These are phyloP conservation scores for Gnathonemus echidnorhynchus DNA, from an alignment of 2,113 vertebrate genomes.

Conservation along the genomic window DNA sequence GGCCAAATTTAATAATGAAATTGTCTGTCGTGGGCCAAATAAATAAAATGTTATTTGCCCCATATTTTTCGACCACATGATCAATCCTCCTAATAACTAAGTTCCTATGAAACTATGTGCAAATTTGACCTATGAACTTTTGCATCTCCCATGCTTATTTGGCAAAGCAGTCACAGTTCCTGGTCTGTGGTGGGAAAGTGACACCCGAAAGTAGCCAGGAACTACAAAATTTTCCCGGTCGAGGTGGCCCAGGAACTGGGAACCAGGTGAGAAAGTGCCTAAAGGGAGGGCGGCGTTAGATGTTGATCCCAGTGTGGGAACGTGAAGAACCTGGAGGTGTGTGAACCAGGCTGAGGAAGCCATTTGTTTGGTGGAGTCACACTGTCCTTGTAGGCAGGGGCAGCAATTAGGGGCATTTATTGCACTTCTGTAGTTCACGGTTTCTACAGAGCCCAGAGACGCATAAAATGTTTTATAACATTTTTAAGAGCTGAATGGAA, in stretches of 20 bases:
- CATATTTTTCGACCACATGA: not conserved
- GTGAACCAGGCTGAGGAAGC: not conserved
- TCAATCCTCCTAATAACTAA: not conserved
- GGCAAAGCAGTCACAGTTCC: not conserved
- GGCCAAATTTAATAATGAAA: not conserved
- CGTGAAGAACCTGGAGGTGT: not conserved
- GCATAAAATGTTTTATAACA: not conserved
- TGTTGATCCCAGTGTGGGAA: not conserved
- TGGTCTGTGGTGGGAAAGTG: not conserved
- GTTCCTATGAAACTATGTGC: not conserved
- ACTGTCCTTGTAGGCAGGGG: not conserved
- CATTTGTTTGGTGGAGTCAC: not conserved
- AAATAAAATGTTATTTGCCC: not conserved
- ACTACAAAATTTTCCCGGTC: not conserved
- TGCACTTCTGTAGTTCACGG: not conserved
- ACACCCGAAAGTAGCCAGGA: not conserved
- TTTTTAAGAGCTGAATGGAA: constrained; percentile 8
- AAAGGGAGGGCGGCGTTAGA: not conserved
- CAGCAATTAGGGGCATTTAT: not conserved
- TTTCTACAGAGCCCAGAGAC: not conserved
- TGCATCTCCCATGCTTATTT: not conserved
- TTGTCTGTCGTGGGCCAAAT: not conserved
- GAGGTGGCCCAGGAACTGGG: not conserved
- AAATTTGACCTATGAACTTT: not conserved
- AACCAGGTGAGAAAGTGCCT: not conserved